Percentiles rank a stretch among this genome's conserved stretches.
phyloP scores from a whole-genome alignment of 1,140 invertebrate genomes.

The Brachionus rotundiformis region DNA sequence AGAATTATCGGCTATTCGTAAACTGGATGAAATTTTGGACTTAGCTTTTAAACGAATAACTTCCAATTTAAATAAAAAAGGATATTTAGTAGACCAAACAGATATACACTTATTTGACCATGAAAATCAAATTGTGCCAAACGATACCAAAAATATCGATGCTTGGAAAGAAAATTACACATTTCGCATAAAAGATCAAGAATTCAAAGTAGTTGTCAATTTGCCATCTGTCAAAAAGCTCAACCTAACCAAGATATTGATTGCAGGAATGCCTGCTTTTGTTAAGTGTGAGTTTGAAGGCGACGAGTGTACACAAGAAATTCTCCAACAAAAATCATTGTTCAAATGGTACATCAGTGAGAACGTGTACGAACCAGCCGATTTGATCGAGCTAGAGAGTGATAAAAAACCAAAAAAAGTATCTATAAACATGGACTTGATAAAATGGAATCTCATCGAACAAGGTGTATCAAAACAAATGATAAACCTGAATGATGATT shows the following conservation, averaged over 20 bases:
- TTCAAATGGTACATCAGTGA: slow-evolving; percentile 42
- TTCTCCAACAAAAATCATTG: background rate
- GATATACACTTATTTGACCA: background rate
- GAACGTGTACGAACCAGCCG: background rate
- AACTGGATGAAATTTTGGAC: background rate
- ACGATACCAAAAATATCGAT: slow-evolving; percentile 28
- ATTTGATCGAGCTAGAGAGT: background rate
- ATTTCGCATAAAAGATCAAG: background rate
- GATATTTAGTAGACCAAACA: background rate
- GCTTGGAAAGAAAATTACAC: slow-evolving; percentile 45
- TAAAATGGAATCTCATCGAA: background rate
- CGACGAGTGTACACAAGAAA: background rate
- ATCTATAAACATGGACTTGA: background rate
- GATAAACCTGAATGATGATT: background rate
- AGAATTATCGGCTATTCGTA: background rate
- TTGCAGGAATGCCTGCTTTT: slow-evolving; percentile 31
- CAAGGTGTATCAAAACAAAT: background rate
- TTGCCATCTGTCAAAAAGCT: slow-evolving; percentile 9
- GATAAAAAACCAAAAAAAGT: background rate
- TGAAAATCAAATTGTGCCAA: background rate
- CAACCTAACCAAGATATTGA: slow-evolving; percentile 5
- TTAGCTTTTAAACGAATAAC: background rate
- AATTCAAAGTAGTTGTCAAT: slow-evolving; percentile 41
- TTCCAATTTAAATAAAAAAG: background rate
- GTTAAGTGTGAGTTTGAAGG: background rate